These are phyloP conservation scores for Chinchilla lanigera DNA, from an alignment of 2,113 vertebrate genomes.

Conservation along the genomic window DNA sequence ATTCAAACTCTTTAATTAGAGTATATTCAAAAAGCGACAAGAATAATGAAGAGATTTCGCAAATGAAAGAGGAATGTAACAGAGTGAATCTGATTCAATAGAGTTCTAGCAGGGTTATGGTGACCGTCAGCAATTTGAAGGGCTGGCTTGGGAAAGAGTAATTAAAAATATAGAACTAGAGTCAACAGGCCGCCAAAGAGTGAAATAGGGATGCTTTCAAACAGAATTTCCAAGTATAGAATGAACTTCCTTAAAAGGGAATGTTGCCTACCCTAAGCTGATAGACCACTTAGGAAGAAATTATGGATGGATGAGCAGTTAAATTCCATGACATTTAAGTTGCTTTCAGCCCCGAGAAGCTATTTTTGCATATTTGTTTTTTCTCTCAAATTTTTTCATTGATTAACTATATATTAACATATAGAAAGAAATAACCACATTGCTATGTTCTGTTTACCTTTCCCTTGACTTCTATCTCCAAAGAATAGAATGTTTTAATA, in stretches of 20 bases:
- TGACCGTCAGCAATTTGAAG: conserved; percentile 17
- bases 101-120: not conserved
- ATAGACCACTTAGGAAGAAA: not conserved
- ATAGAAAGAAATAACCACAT: not conserved
- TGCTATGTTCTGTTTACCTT: conserved; percentile 37
- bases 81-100: not conserved
- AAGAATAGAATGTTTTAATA: conserved; percentile 51
- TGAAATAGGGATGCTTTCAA: not conserved
- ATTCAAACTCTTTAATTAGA: conserved; percentile 48
- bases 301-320: not conserved
- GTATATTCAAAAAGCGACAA: conserved; percentile 8
- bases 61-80: conserved; percentile 18
- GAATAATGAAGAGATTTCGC: not conserved
- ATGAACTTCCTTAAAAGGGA: not conserved
- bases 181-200: not conserved
- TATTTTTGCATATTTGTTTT: not conserved
- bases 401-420: not conserved
- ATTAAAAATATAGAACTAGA: not conserved
- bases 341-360: not conserved
- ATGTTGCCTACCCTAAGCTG: not conserved
- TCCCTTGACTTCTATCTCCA: not conserved
- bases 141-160: not conserved
- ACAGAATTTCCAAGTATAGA: conserved; percentile 2
- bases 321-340: conserved; percentile 2
- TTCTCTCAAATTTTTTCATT: not conserved